Evolutionary conservation across 2,113 vertebrate species (phyloP), one percentile per base, ranked within the genome.

Genomic region (Phylloscopus trochiloides): DNA sequence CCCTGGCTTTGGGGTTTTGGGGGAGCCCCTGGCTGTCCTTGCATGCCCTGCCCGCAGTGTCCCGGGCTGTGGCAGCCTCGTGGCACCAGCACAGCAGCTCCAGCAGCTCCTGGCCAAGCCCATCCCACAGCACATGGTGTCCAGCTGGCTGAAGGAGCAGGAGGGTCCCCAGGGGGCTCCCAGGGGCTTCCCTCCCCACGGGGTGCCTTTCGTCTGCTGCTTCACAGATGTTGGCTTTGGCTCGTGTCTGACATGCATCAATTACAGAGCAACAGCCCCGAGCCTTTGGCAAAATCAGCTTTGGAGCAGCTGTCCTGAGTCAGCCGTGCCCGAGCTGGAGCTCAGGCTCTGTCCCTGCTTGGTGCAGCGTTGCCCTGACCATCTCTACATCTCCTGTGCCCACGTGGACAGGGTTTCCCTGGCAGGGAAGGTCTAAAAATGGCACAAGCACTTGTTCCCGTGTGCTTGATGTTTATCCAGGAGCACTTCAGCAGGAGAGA

Each of bases 291-390:
- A 96, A 65, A 91, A 42, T 48, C 77, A 59, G 6, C 81, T 73
- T 42, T 45, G 66, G 81, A 94, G 94, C 94, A 94, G 90, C 96
- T 96, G 94, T 92, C 85, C 71, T 54, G 86, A 88, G 63, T 90
- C 92, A 83, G 79, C 70, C 9, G 5, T 26, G 20, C 86, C 75
- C 1, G 0, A 36, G 59, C 47, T 2, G 0, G 29, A 76, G 88
- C 90, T 6, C 2, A 29, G 61, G 17, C 63, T 34, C 75, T 51
- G 28, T 12, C 73, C 40, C 22, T 0, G 2, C 74, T 75, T 3
- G 0, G 20, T 38, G 42, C 65, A 34, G 63, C 0, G 0, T 70
- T 85, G 75, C 26, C n/a, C 66, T 71, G 45, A 29, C 0, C 3
- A 32, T 50, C 72, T 54, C 12, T 3, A 28, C 72, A 26, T 24